phyloP scores from a whole-genome alignment of 2,113 vertebrate species.

The Phaetusa simplex region DNA sequence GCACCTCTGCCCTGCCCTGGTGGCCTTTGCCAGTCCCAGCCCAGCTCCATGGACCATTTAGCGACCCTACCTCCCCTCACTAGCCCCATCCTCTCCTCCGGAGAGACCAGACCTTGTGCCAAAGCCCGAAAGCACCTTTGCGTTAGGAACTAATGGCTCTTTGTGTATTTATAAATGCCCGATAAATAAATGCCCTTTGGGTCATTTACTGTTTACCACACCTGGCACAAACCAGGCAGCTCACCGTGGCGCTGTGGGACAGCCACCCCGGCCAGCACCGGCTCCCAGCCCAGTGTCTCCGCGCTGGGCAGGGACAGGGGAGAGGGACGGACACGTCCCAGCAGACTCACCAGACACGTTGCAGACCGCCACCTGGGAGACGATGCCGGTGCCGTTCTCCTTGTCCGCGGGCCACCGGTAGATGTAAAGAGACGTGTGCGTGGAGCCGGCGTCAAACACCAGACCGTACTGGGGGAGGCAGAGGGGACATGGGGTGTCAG shows the following conservation, averaged over 20 bases:
- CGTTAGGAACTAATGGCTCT: background rate
- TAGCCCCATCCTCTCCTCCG: background rate
- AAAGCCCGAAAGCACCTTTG: background rate
- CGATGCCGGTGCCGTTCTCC: constrained; percentile 85
- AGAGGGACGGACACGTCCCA: accelerated
- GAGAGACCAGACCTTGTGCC: background rate
- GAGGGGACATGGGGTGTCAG: background rate
- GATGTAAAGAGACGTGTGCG: constrained; percentile 85
- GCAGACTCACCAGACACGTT: constrained; percentile 73
- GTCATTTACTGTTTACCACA: background rate
- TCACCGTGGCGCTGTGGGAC: accelerated
- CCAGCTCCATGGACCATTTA: background rate
- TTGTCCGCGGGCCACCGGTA: constrained; percentile 88
- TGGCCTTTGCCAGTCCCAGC: background rate
- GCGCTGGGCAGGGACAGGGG: background rate
- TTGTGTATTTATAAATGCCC: background rate
- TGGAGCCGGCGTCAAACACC: constrained; percentile 91
- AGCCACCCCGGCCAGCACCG: background rate
- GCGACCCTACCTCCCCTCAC: background rate
- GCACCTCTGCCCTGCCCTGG: background rate
- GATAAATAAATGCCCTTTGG: background rate
- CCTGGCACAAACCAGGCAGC: background rate
- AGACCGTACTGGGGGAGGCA: constrained; percentile 80
- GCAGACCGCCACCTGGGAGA: constrained; percentile 85
- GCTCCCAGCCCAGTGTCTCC: background rate